These are phyloP conservation scores for Cebus imitator DNA, from an alignment of 2,113 vertebrate genomes.

Conservation along the genomic window DNA sequence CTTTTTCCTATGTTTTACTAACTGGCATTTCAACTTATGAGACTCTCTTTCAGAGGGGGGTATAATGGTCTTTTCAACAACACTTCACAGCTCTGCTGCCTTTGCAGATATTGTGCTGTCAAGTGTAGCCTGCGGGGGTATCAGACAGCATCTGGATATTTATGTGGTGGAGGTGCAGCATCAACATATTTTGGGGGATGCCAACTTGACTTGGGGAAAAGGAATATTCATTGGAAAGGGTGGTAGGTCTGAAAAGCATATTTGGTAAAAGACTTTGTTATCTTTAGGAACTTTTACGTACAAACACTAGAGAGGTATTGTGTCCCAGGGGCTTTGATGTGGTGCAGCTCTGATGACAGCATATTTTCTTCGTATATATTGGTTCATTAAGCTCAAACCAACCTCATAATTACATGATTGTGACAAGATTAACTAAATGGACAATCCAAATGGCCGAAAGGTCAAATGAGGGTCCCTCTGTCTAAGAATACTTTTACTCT, in stretches of 20 bases:
- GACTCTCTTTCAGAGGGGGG: background rate
- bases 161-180: background rate
- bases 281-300: constrained; percentile 49
- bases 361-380: constrained; percentile 3
- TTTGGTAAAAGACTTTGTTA: constrained; percentile 58
- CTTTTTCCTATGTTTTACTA: background rate
- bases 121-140: background rate
- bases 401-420: constrained; percentile 50
- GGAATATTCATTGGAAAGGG: background rate
- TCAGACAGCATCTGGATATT: background rate
- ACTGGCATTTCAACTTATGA: constrained; percentile 2
- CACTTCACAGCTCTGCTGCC: background rate
- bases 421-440: constrained; percentile 55
- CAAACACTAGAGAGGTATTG: constrained; percentile 54
- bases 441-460: constrained; percentile 28
- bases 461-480: background rate
- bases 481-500: background rate
- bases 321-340: constrained; percentile 48
- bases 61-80: background rate
- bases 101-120: background rate
- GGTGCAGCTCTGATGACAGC: background rate
- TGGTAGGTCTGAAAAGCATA: constrained; percentile 34
- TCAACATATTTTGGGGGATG: background rate
- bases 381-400: constrained; percentile 60
- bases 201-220: background rate